Evolutionary conservation across 2,888 invertebrate genomes (phyloP).

Genomic region (Chloromyia formosa): DNA sequence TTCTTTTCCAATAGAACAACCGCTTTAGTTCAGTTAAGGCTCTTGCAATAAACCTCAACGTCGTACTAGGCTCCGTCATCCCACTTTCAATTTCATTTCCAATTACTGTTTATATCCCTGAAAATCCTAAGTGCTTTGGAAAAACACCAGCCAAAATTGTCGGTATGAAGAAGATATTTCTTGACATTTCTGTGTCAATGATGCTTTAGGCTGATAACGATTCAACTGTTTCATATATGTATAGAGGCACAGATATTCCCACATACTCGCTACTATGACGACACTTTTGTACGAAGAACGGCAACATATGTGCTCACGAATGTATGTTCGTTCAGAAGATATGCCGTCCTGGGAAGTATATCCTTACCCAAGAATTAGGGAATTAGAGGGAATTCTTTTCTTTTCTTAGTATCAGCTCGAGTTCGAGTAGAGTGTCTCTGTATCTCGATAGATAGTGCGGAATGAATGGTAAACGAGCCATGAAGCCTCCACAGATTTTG

Average conservation of each 20-base stretch:
- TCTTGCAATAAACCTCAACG: too few relatives aligned
- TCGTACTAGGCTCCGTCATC: too few relatives aligned
- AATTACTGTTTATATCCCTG: conserved; percentile 40
- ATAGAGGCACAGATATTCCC: too few relatives aligned
- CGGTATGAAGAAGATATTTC: conserved; percentile 32
- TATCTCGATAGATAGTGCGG: neutral
- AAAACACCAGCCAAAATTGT: conserved; percentile 25
- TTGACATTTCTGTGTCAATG: conserved; percentile 38
- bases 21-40: too few relatives aligned
- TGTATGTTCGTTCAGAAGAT: too few relatives aligned
- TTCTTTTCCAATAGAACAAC: too few relatives aligned
- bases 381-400: conserved; percentile 11
- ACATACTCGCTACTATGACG: neutral
- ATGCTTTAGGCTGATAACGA: conserved; percentile 34
- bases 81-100: conserved; percentile 34
- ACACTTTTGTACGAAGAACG: too few relatives aligned
- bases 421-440: neutral
- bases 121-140: conserved; percentile 35
- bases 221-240: conserved; percentile 9
- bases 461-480: conserved; percentile 12
- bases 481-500: neutral
- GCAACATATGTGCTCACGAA: too few relatives aligned
- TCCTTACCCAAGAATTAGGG: conserved; percentile 5
- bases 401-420: conserved; percentile 4
- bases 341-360: neutral